Evolutionary conservation across 2,888 invertebrate species (phyloP), one percentile per base, ranked within the genome.

Genomic region (Macaria liturata): DNA sequence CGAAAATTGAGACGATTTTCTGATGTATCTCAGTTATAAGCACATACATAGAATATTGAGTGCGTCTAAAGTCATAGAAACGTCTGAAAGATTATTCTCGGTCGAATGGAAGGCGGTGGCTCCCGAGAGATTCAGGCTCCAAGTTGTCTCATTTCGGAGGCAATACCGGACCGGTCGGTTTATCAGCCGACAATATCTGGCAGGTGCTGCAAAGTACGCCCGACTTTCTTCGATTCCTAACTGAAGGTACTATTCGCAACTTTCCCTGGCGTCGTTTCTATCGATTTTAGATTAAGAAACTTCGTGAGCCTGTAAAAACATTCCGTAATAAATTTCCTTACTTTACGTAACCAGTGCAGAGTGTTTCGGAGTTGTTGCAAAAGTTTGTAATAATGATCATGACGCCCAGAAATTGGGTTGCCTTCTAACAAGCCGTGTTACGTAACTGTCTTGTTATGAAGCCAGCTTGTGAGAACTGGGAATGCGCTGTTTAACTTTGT

Each of bases 241-340:
- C 87, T 86, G 83, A 83, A 80, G 84, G 84, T 85, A 86, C 85
- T 83, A 87, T 86, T 89, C 84, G 77, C 81, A 88, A 91, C 81
- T 90, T 88, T 83, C 81, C 82, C 83, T 81, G 74, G 77, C 86
- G 83, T 81, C 85, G 84, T 85, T 86, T 72, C 81, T 80, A 91
- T 91, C 88, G 91, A 91, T 91, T 91, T 90, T 83, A 91, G 91
- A 91, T 91, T 91, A 91, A 84, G 88, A 78, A 88, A 90, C 85
- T 88, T 83, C 70, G 84, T 80, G 84, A 80, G 85, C 82, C 83
- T 84, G 82, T 85, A 86, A 88, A 88, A 90, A 89, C 86, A 88
- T 85, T 83, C 74, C 73, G 81, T 83, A 86, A 87, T 87, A 89
- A 87, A 87, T 87, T 88, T 83, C 65, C 76, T 70, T 80, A 81